Evolutionary conservation across 2,113 vertebrate species (phyloP), one percentile per base, ranked within the genome.

Genomic region (Chamaea fasciata): DNA sequence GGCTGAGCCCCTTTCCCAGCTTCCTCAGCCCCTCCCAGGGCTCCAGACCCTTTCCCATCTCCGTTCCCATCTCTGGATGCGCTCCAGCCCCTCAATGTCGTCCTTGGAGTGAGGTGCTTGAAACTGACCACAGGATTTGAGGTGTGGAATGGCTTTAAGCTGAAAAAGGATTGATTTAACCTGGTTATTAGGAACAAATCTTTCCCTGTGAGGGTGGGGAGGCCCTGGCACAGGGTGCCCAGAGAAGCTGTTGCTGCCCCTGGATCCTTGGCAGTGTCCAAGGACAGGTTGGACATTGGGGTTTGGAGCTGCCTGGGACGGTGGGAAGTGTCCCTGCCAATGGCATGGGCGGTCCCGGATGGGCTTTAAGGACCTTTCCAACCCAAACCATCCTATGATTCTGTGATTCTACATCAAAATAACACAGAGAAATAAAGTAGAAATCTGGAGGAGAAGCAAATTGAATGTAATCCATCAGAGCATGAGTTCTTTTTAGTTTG

Each of bases 51-150:
- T 59, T 22, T 7, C 41, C 41, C 37, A 74, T 17, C 37, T 27
- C 46, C 0, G 0, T 52, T 86, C 37, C 44, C 31, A 18, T 2
- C 31, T 1, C 63, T 33, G 37, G 53, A 22, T 21, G 10, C 0
- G 0, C 26, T 52, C 13, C 62, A 37, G 27, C 9, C 2, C 9
- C 46, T 52, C 37, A 5, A 2, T 35, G 35, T 57, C 13, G 44
- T 57, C 0, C 39, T n/a, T 62, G 39, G 39, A 37, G 14, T 46
- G 55, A 46, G 19, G 5, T 7, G 55, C 23, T 33, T 33, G 28
- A 19, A 78, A 28, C 4, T 69, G 39, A 33, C 15, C 27, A 15
- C 18, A 52, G 46, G 55, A 39, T 60, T 28, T 11, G 17, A 57
- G 42, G 15, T 28, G 20, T 35, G 13, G n/a, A 63, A 26, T 26